A percentile compares a stretch with the other conserved stretches of the same genome.
Conservation (phyloP, 2,888 invertebrate species). For the Orthosia gothica region DNA sequence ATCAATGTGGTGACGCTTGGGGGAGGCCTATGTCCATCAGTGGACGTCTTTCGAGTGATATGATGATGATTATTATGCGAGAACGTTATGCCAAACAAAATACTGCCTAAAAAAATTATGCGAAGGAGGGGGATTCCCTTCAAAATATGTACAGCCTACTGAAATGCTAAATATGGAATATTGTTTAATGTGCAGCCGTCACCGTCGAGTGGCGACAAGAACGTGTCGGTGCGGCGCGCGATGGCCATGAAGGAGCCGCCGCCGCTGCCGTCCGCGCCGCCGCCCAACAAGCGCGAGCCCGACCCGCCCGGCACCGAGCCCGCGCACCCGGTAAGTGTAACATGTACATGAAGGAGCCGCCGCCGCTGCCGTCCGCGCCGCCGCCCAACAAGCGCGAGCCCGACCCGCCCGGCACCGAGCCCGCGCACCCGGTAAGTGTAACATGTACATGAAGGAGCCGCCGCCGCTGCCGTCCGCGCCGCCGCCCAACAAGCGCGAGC, state of each 20-base stretch:
- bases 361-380: slow-evolving; percentile 90
- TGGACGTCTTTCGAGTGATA: too few relatives aligned
- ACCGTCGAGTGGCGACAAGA: slow-evolving; percentile 88
- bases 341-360: slow-evolving; percentile 91
- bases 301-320: slow-evolving; percentile 92
- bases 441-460: slow-evolving; percentile 90
- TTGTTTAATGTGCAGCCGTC: slow-evolving; percentile 68
- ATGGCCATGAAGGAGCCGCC: slow-evolving; percentile 93
- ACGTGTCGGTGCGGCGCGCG: slow-evolving; percentile 91
- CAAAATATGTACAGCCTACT: too few relatives aligned
- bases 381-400: slow-evolving; percentile 90
- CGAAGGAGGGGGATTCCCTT: too few relatives aligned
- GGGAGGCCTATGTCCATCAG: too few relatives aligned
- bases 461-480: slow-evolving; percentile 90
- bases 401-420: slow-evolving; percentile 92
- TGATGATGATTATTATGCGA: too few relatives aligned
- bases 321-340: slow-evolving; percentile 73
- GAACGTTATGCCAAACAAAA: too few relatives aligned
- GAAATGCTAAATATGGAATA: not conserved
- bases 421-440: slow-evolving; percentile 75
- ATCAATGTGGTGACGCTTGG: too few relatives aligned
- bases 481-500: slow-evolving; percentile 89
- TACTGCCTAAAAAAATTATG: too few relatives aligned
- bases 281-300: slow-evolving; percentile 89
- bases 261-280: slow-evolving; percentile 89